Base-by-base conservation (phyloP, 2,888 invertebrate species). In the Vannuccia rotundouncinata region DNA sequence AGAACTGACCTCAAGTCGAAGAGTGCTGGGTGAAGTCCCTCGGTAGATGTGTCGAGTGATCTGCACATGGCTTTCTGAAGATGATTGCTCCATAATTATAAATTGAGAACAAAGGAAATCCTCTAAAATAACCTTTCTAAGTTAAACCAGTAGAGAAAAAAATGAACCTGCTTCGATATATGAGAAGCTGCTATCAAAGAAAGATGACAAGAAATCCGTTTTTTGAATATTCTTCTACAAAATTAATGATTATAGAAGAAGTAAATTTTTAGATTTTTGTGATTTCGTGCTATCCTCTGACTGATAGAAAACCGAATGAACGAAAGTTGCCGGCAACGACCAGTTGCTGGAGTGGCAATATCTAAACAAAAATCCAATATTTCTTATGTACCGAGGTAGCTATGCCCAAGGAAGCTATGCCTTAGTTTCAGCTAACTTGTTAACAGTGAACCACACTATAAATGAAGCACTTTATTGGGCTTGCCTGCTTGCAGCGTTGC, bases 11-110 rank as follows among this genome's bases (percentile, higher is more conserved):
- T 79, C 79, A 22, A 79, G 74, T 73, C 79, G 29, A 2, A 66
- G 13, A 2, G 75, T 27, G 22, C 86, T 83, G 27, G 88, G 88
- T 2, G 87, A 87, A 79, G 86, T 84, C 1, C 88, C 88, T 30
- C 88, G 83, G 85, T 87, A 88, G 78, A 88, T 81, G 29, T 73
- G 60, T 66, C 66, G 66, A n/a, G 74, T 29, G 13, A 79, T 79
- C 75, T 66, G 66, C 1, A 79, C 31, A 79, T 79, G 79, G 29
- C 66, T 66, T 77, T 73, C 66, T 17, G 45, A 45, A 77, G 78
- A 59, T 45, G 45, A 45, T 45, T 45, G 45, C 17, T 45, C 45
- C 45, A 45, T 45, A n/a, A n/a, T n/a, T n/a, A n/a, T n/a, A n/a
- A n/a, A n/a, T n/a, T n/a, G n/a, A n/a, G n/a, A n/a, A n/a, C n/a